Percentiles rank a stretch among this genome's conserved stretches.
phyloP scores from a whole-genome alignment of 2,113 vertebrate species.

The Apus apus region DNA sequence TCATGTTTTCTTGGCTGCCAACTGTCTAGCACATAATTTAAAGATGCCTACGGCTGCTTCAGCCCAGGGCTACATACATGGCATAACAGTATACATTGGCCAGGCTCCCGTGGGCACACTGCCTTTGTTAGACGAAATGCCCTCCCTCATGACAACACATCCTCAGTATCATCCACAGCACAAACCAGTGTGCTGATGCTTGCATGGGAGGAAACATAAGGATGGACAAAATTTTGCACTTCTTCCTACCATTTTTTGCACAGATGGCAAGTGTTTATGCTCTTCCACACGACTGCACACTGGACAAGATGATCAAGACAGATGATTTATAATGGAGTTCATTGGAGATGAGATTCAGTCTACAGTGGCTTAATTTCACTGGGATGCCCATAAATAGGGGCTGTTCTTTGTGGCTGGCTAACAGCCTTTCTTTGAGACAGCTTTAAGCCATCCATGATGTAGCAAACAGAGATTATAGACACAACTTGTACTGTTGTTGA shows the following conservation, averaged over 20 bases:
- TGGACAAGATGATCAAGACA: slow-evolving; percentile 50
- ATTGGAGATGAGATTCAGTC: slow-evolving; percentile 1
- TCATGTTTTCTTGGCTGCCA: not conserved
- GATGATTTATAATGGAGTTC: slow-evolving; percentile 54
- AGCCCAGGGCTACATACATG: not conserved
- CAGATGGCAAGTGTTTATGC: slow-evolving; percentile 62
- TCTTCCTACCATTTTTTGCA: slow-evolving; percentile 39
- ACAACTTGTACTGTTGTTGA: not conserved
- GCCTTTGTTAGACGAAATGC: not conserved
- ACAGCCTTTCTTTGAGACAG: not conserved
- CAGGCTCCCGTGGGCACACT: not conserved
- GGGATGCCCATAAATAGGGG: not conserved
- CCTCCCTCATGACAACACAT: not conserved
- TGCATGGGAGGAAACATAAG: slow-evolving; percentile 1
- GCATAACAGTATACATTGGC: not conserved
- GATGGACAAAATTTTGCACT: not conserved
- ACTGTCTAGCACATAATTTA: slow-evolving; percentile 7
- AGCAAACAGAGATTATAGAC: not conserved
- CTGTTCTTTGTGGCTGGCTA: not conserved
- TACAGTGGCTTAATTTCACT: slow-evolving; percentile 24
- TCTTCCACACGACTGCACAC: slow-evolving; percentile 31
- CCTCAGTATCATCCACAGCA: not conserved
- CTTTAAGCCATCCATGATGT: not conserved
- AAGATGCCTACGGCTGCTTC: not conserved
- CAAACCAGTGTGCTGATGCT: not conserved